phyloP scores from a whole-genome alignment of 2,888 invertebrate genomes.

The Cheilosia pagana region DNA sequence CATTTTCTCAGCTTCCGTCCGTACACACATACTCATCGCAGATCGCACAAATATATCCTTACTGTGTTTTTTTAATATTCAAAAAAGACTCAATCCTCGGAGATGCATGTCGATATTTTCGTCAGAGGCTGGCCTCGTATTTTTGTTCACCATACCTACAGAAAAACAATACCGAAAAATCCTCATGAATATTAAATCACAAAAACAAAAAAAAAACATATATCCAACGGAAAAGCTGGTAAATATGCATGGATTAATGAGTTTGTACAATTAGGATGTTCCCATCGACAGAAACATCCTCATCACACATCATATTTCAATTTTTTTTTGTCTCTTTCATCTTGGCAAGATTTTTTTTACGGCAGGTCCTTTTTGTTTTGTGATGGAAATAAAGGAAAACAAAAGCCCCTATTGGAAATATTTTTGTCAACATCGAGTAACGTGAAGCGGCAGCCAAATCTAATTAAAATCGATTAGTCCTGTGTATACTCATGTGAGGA shows the following conservation, averaged over 20 bases:
- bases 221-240: conserved; percentile 28
- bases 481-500: not conserved
- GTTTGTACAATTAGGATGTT: conserved; percentile 47
- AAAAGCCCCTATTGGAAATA: not conserved
- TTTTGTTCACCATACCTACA: not conserved
- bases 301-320: not conserved
- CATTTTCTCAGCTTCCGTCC: too few relatives aligned
- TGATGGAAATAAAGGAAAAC: not conserved
- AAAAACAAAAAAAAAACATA: conserved; percentile 39
- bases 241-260: conserved; percentile 42
- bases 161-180: not conserved
- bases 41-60: too few relatives aligned
- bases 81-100: too few relatives aligned
- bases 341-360: not conserved
- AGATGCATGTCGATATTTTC: not conserved
- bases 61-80: too few relatives aligned
- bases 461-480: conserved; percentile 15
- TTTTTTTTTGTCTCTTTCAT: not conserved
- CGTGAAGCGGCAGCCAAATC: not conserved
- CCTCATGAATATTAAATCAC: conserved; percentile 53
- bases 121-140: not conserved
- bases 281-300: conserved; percentile 3
- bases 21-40: too few relatives aligned
- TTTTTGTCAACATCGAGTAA: conserved; percentile 4
- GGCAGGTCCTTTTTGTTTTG: not conserved